phyloP scores from a whole-genome alignment of 2,888 invertebrate species.

The Phlogophora meticulosa region DNA sequence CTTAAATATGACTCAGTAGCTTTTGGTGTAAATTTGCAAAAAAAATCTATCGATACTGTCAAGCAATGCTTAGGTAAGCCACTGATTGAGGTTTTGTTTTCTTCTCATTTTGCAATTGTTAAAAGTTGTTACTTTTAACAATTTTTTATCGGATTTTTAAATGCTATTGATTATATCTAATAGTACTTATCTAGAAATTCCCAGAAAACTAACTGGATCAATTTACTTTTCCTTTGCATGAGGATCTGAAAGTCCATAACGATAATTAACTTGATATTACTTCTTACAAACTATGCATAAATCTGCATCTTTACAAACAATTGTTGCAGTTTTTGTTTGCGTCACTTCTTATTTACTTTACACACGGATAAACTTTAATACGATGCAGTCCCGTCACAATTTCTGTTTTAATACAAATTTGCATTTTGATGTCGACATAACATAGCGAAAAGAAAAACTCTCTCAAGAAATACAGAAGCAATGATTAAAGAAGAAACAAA shows the following conservation, averaged over 20 bases:
- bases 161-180: too few relatives aligned
- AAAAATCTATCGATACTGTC: too few relatives aligned
- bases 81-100: too few relatives aligned
- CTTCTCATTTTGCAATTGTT: too few relatives aligned
- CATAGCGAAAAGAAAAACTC: not conserved
- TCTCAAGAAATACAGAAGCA: not conserved
- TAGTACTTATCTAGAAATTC: too few relatives aligned
- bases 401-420: constrained; percentile 39
- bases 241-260: constrained; percentile 8
- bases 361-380: constrained; percentile 40
- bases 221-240: not conserved
- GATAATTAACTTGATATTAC: constrained; percentile 14
- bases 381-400: constrained; percentile 16
- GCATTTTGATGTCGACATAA: constrained; percentile 27
- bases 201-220: not conserved
- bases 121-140: too few relatives aligned
- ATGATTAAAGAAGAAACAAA: not conserved
- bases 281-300: constrained; percentile 29
- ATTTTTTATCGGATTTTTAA: too few relatives aligned
- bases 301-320: constrained; percentile 37
- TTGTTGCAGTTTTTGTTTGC: constrained; percentile 23
- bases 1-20: too few relatives aligned
- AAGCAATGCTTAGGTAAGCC: too few relatives aligned
- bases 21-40: too few relatives aligned
- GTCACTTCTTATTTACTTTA: constrained; percentile 41